phyloP scores from a whole-genome alignment of 2,113 vertebrate species.

The Pseudopipra pipra region DNA sequence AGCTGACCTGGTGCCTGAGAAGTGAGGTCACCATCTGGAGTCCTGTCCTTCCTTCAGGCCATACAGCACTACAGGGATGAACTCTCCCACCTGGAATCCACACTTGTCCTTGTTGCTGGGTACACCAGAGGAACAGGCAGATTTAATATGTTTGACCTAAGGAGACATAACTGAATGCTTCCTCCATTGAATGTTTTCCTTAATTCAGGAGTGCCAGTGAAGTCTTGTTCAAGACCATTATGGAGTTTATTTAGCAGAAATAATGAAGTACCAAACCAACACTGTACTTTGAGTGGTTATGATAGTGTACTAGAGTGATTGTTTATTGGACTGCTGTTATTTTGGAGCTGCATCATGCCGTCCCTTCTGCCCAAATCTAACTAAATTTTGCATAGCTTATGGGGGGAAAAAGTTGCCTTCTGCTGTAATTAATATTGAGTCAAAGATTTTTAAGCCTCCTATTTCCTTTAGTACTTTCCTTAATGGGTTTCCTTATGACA shows the following conservation, averaged over 20 bases:
- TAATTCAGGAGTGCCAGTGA: neutral
- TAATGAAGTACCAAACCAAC: neutral
- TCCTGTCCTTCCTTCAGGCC: neutral
- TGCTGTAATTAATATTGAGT: neutral
- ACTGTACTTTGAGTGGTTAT: neutral
- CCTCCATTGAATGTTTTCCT: neutral
- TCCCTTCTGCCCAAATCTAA: neutral
- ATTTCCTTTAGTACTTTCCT: neutral
- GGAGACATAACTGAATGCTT: neutral
- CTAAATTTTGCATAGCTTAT: neutral
- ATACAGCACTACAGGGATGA: neutral
- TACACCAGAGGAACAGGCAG: neutral
- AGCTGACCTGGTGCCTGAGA: neutral
- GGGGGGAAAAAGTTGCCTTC: neutral
- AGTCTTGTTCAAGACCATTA: neutral
- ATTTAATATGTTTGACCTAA: neutral
- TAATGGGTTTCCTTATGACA: neutral
- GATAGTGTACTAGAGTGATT: neutral
- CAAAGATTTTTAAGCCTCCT: neutral
- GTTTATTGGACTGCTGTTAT: neutral
- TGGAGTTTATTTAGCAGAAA: neutral
- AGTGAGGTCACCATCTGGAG: neutral
- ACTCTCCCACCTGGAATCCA: neutral
- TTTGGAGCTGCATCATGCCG: neutral
- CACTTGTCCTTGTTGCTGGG: neutral